These are phyloP conservation scores for Hirtodrosophila duncani DNA, from an alignment of 2,888 invertebrate genomes.

Conservation along the genomic window DNA sequence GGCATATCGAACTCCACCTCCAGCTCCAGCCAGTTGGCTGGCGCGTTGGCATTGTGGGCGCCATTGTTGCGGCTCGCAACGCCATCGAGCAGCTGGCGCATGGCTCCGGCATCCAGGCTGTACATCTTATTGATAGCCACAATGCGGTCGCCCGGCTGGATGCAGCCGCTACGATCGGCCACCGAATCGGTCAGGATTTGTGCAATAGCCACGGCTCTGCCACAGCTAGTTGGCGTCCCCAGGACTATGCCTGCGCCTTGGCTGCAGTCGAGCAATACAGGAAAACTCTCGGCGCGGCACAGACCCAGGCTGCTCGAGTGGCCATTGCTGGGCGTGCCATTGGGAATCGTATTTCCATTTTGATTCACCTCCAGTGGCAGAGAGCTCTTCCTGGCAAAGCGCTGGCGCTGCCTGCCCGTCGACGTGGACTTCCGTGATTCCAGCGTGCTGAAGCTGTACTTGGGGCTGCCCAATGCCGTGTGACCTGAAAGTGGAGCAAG, in stretches of 20 bases:
- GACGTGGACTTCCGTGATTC: slow-evolving; percentile 79
- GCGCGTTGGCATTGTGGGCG: slow-evolving; percentile 39
- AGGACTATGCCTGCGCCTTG: slow-evolving; percentile 78
- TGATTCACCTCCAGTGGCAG: slow-evolving; percentile 74
- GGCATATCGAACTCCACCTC: slow-evolving; percentile 94
- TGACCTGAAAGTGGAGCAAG: slow-evolving; percentile 62
- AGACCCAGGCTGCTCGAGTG: slow-evolving; percentile 72
- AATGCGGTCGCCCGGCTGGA: slow-evolving; percentile 89
- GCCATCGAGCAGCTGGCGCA: slow-evolving; percentile 79
- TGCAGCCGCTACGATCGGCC: slow-evolving; percentile 83
- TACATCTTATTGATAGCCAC: slow-evolving; percentile 90
- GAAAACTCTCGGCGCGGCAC: slow-evolving; percentile 77
- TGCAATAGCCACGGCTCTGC: slow-evolving; percentile 73
- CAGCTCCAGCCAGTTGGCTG: slow-evolving; percentile 84
- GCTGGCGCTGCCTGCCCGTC: slow-evolving; percentile 73
- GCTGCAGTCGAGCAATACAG: slow-evolving; percentile 77
- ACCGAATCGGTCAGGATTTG: slow-evolving; percentile 76
- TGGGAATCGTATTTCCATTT: too few species aligned
- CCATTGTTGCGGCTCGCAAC: slow-evolving; percentile 11
- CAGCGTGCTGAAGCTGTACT: slow-evolving; percentile 81
- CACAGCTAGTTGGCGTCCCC: too few species aligned
- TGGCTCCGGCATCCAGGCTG: slow-evolving; percentile 81
- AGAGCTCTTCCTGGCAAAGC: slow-evolving; percentile 79
- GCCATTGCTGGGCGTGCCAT: slow-evolving; percentile 40
- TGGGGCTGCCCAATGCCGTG: slow-evolving; percentile 78